Conservation (phyloP, 2,888 invertebrate species). For the Miltochrista miniata region DNA sequence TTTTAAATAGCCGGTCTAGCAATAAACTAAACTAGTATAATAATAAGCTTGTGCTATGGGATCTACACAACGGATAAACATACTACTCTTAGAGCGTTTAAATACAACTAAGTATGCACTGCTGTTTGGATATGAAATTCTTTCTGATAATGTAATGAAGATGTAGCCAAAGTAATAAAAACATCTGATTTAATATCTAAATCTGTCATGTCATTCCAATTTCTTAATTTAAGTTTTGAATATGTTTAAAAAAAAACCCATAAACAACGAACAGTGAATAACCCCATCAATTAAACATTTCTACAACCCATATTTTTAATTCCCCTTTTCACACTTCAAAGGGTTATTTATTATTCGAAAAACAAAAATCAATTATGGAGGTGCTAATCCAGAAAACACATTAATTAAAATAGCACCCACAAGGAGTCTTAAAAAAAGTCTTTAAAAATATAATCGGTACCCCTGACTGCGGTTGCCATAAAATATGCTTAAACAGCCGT, state of each 20-base stretch:
- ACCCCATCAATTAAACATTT: conserved; percentile 2
- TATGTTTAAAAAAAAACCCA: not conserved
- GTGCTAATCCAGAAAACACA: conserved; percentile 59
- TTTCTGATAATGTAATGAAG: too few relatives aligned
- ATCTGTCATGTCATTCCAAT: not conserved
- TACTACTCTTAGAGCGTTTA: too few relatives aligned
- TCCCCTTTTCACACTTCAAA: conserved; percentile 37
- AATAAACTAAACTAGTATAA: too few relatives aligned
- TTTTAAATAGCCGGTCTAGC: too few relatives aligned
- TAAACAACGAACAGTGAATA: not conserved
- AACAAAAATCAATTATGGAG: conserved; percentile 50
- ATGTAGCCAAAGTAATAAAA: too few relatives aligned
- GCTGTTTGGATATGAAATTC: too few relatives aligned
- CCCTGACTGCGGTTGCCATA: conserved; percentile 45
- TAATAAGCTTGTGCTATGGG: too few relatives aligned
- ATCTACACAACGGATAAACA: too few relatives aligned
- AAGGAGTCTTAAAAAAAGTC: conserved; percentile 39
- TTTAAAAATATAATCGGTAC: conserved; percentile 52
- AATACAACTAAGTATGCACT: too few relatives aligned
- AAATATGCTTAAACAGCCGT: conserved; percentile 49
- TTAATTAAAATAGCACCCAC: conserved; percentile 49
- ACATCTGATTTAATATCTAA: too few relatives aligned
- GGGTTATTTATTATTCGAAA: conserved; percentile 36
- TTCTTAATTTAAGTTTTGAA: too few relatives aligned
- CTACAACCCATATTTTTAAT: conserved; percentile 5